These are phyloP conservation scores for Dipodomys merriami DNA, from an alignment of 2,113 vertebrate genomes.

Conservation along the genomic window DNA sequence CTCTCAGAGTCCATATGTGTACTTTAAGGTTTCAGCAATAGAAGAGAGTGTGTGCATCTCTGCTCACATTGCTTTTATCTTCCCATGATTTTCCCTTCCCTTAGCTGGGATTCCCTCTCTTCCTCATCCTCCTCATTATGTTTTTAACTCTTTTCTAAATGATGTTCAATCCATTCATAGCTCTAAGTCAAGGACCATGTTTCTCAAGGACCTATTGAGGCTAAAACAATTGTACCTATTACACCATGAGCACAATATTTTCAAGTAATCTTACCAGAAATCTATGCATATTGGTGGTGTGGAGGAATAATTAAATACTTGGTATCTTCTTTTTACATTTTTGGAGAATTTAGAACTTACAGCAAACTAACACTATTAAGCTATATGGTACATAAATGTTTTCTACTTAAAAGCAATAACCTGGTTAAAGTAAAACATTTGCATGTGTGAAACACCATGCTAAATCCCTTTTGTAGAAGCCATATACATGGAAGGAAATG, in stretches of 20 bases:
- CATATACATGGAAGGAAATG: too few relatives aligned
- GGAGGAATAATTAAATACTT: background rate
- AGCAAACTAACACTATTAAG: background rate
- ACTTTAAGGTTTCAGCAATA: background rate
- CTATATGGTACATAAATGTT: background rate
- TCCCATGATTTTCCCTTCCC: background rate
- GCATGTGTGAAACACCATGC: too few relatives aligned
- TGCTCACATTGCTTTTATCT: rapidly evolving
- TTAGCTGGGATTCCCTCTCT: background rate
- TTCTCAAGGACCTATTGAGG: background rate
- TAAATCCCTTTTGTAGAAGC: too few relatives aligned
- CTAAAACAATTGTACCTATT: background rate
- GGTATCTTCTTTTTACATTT: background rate
- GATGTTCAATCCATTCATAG: background rate
- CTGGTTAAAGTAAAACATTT: too few relatives aligned
- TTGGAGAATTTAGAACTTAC: background rate
- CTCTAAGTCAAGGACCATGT: background rate
- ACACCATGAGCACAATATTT: background rate
- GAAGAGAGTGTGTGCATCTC: background rate
- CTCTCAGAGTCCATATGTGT: background rate
- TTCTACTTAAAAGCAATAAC: background rate
- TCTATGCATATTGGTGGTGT: background rate
- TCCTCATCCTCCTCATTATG: background rate
- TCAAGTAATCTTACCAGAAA: background rate
- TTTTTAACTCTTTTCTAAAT: rapidly evolving